These are phyloP conservation scores for Orussus abietinus DNA, from an alignment of 1,140 invertebrate species.

Conservation along the genomic window DNA sequence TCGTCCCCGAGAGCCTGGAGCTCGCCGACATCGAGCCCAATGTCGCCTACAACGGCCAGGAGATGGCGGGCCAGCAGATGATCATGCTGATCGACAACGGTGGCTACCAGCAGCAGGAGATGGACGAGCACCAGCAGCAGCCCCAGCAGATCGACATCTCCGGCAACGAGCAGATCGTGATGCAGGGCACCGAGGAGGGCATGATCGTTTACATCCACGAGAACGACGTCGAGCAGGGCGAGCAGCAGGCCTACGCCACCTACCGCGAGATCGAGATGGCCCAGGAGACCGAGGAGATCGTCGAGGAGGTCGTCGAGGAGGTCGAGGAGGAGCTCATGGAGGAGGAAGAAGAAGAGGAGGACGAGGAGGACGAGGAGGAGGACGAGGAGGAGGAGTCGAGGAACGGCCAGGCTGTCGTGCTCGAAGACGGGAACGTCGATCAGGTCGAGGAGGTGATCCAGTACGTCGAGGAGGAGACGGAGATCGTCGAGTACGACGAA, in stretches of 20 bases:
- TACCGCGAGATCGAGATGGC: constrained; percentile 29
- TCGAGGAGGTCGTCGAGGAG: constrained; percentile 24
- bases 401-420: constrained; percentile 15
- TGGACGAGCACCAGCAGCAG: constrained; percentile 25
- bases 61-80: constrained; percentile 38
- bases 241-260: constrained; percentile 27
- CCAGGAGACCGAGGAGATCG: constrained; percentile 32
- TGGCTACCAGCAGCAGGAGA: constrained; percentile 28
- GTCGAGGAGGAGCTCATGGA: constrained; percentile 35
- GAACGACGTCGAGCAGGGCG: constrained; percentile 30
- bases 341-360: constrained; percentile 23
- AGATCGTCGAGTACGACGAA: constrained; percentile 47
- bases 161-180: constrained; percentile 37
- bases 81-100: constrained; percentile 45
- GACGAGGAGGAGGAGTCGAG: constrained; percentile 14
- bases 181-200: constrained; percentile 37
- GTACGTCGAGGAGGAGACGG: constrained; percentile 48
- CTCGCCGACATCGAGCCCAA: constrained; percentile 26
- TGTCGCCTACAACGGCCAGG: constrained; percentile 28
- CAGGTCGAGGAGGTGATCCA: constrained; percentile 44
- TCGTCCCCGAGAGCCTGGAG: constrained; percentile 30
- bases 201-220: constrained; percentile 49
- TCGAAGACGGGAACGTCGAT: constrained; percentile 22
- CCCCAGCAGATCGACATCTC: constrained; percentile 37
- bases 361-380: constrained; percentile 10